Conservation (phyloP, 2,113 vertebrate genomes). For the Monarcha castaneiventris region DNA sequence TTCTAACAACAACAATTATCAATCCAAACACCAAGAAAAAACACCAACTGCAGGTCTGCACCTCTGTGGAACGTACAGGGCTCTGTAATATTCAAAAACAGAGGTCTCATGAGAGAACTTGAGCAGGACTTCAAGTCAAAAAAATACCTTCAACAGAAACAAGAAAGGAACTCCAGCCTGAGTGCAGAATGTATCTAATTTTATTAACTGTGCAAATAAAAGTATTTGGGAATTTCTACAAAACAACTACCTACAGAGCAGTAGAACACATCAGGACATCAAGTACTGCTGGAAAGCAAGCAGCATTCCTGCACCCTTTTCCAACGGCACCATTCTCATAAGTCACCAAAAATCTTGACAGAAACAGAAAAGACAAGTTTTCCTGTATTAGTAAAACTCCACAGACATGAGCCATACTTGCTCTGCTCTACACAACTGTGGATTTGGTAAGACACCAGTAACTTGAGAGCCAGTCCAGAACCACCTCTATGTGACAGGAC, state of each 20-base stretch:
- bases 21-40: neutral
- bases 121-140: neutral
- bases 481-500: neutral
- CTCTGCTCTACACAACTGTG: neutral
- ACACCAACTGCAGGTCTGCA: neutral
- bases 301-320: neutral
- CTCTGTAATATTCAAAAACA: rapidly evolving
- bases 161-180: neutral
- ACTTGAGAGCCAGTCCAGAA: neutral
- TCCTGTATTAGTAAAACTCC: neutral
- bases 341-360: neutral
- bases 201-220: neutral
- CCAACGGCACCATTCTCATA: neutral
- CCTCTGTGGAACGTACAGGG: rapidly evolving
- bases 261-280: neutral
- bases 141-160: neutral
- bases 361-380: neutral
- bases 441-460: neutral
- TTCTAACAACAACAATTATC: neutral
- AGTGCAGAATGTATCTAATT: neutral
- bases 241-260: neutral
- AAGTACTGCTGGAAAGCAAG: neutral
- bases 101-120: neutral
- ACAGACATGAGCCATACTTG: neutral
- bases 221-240: neutral